phyloP scores from a whole-genome alignment of 2,888 invertebrate genomes.

The Sceliomorpha sp. region DNA sequence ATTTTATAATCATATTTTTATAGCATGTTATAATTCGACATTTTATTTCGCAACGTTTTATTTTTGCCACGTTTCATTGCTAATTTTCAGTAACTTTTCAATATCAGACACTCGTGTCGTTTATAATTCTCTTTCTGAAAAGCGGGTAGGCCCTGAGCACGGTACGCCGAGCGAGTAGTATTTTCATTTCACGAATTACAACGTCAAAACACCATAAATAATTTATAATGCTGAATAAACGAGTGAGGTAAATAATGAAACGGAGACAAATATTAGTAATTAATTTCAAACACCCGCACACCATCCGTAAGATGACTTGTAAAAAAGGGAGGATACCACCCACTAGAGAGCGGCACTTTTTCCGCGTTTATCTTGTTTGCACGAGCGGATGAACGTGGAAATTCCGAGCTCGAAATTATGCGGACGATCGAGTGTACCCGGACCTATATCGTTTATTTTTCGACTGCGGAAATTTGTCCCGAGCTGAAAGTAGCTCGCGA shows the following conservation, averaged over 20 bases:
- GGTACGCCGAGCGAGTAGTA: no score
- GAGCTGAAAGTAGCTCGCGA: neutral
- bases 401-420: conserved; percentile 4
- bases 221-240: no score
- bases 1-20: no score
- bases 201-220: no score
- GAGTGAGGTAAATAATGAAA: no score
- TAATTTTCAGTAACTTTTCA: no score
- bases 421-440: neutral
- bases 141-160: no score
- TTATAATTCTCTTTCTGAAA: no score
- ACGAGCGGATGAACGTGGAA: neutral
- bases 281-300: conserved; percentile 18
- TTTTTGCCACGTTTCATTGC: no score
- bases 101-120: no score
- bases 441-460: neutral
- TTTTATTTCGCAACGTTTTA: no score
- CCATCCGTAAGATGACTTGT: neutral
- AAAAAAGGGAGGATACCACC: neutral
- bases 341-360: conserved; percentile 2
- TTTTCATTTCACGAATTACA: neutral
- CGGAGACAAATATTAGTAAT: conserved; percentile 18
- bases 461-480: conserved; percentile 4
- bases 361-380: conserved; percentile 11
- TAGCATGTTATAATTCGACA: no score